These are phyloP conservation scores for Brachypalpus laphriformis DNA, from an alignment of 2,888 invertebrate species.

Conservation along the genomic window DNA sequence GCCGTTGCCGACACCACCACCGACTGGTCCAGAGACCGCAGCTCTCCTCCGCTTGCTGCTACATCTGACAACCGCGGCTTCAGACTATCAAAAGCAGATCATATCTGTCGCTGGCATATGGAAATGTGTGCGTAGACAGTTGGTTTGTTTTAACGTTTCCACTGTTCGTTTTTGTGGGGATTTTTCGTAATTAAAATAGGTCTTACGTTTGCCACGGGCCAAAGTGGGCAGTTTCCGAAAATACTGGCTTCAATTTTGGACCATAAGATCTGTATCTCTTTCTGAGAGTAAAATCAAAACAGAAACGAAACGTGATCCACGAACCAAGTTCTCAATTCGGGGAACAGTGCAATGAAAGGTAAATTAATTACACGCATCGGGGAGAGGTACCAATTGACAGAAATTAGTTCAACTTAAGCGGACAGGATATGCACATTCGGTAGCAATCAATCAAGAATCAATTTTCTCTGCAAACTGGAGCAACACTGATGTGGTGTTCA, in stretches of 20 bases:
- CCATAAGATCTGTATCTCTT: constrained; percentile 52
- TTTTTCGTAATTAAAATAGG: constrained; percentile 74
- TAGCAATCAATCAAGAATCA: constrained; percentile 57
- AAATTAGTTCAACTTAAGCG: constrained; percentile 57
- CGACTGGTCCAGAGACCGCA: constrained; percentile 47
- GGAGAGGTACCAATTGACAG: constrained; percentile 15
- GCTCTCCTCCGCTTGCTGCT: constrained; percentile 36
- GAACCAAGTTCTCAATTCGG: constrained; percentile 22
- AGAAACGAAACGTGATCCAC: constrained; percentile 63
- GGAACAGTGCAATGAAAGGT: too few species aligned
- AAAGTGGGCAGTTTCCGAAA: constrained; percentile 74
- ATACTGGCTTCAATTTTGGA: constrained; percentile 38
- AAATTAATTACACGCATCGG: constrained; percentile 47
- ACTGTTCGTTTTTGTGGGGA: constrained; percentile 42
- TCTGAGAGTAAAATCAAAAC: constrained; percentile 18
- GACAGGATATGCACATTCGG: constrained; percentile 48
- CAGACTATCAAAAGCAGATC: constrained; percentile 67
- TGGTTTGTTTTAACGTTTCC: constrained; percentile 48
- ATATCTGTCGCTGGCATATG: constrained; percentile 64
- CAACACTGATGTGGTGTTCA: constrained; percentile 22
- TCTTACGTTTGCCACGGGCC: constrained; percentile 81
- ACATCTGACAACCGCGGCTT: constrained; percentile 64
- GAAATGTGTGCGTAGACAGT: constrained; percentile 56
- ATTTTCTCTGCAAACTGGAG: constrained; percentile 48
- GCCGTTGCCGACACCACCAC: constrained; percentile 47